These are phyloP conservation scores for Nomada fucata DNA, from an alignment of 2,888 invertebrate genomes.

Conservation along the genomic window DNA sequence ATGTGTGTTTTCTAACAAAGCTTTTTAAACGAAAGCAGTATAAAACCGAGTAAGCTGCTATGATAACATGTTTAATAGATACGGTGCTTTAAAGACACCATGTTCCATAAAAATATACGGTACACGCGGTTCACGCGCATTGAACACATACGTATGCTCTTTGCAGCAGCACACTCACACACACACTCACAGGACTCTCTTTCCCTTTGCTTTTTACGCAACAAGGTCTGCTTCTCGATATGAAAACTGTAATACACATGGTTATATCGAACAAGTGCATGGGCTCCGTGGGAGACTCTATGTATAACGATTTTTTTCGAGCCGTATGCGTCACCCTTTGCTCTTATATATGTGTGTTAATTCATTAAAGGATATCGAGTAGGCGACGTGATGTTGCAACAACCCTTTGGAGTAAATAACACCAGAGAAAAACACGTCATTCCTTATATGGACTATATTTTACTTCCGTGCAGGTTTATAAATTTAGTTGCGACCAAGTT, in stretches of 20 bases:
- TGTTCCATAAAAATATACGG: constrained; percentile 40
- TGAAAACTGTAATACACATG: constrained; percentile 37
- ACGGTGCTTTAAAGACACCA: constrained; percentile 18
- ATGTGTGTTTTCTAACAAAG: background rate
- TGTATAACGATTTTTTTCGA: constrained; percentile 61
- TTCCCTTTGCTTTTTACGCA: constrained; percentile 28
- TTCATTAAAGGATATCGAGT: constrained; percentile 52
- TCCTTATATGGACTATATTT: background rate
- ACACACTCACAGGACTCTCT: background rate
- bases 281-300: constrained; percentile 43
- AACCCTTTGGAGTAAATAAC: constrained; percentile 30
- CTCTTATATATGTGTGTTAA: constrained; percentile 33
- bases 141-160: background rate
- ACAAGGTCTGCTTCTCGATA: constrained; percentile 28
- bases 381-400: constrained; percentile 33
- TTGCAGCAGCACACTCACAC: background rate
- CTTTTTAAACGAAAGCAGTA: background rate
- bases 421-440: constrained; percentile 20
- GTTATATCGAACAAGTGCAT: constrained; percentile 25
- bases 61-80: constrained; percentile 15
- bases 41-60: background rate
- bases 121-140: constrained; percentile 18
- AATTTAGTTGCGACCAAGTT: constrained; percentile 15
- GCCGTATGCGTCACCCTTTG: constrained; percentile 27
- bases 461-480: background rate